Evolutionary conservation across 1,140 invertebrate species (phyloP).

Genomic region (Zaprionus africanus): DNA sequence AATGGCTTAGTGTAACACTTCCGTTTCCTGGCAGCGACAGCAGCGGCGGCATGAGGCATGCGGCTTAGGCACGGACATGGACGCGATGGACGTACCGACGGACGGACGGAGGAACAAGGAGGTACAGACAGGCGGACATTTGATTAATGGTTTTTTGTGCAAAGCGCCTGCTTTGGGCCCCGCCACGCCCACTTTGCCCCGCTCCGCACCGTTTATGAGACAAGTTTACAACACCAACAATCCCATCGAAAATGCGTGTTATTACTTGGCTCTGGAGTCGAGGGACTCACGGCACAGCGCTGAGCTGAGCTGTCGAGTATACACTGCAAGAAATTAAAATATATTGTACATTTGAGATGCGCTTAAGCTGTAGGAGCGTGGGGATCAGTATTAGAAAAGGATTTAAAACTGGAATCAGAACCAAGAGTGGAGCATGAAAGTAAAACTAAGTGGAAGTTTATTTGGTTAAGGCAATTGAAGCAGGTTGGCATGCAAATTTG

Average conservation of each 20-base stretch:
- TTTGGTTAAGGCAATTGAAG: too few relatives aligned
- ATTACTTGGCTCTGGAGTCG: slow-evolving; percentile 37
- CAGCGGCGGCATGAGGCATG: slow-evolving; percentile 9
- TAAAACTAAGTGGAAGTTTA: too few relatives aligned
- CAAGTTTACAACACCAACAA: slow-evolving; percentile 66
- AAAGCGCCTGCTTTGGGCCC: slow-evolving; percentile 12
- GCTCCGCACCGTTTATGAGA: slow-evolving; percentile 55
- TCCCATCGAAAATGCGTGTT: slow-evolving; percentile 68
- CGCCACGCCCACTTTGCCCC: background rate
- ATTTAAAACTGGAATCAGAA: too few relatives aligned
- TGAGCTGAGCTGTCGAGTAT: background rate
- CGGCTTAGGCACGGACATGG: slow-evolving; percentile 8
- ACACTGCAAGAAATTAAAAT: background rate
- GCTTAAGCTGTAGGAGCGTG: too few relatives aligned
- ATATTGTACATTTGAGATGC: too few relatives aligned
- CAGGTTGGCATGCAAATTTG: too few relatives aligned
- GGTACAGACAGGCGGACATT: slow-evolving; percentile 45
- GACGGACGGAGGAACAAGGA: background rate
- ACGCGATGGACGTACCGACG: background rate
- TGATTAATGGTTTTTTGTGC: slow-evolving; percentile 76
- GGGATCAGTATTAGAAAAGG: too few relatives aligned
- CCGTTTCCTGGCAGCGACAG: slow-evolving; percentile 57
- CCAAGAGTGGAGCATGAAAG: too few relatives aligned
- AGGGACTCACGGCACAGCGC: background rate
- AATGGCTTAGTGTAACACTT: slow-evolving; percentile 78